Conservation (phyloP, 2,113 vertebrate genomes). For the Nothocercus julius region DNA sequence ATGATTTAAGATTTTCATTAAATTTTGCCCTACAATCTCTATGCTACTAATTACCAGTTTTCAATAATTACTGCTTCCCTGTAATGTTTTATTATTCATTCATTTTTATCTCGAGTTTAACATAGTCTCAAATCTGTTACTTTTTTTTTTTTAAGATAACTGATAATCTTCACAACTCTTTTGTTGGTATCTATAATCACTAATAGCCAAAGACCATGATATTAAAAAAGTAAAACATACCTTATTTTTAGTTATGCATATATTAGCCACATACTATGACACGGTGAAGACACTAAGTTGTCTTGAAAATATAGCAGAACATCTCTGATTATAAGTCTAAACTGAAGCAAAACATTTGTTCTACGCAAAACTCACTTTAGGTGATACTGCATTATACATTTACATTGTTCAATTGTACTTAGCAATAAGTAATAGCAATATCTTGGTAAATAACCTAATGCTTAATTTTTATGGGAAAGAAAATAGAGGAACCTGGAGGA, state of each 20-base stretch:
- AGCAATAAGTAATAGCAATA: not conserved
- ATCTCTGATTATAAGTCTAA: not conserved
- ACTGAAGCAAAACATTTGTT: not conserved
- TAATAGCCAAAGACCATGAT: not conserved
- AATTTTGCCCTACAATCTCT: not conserved
- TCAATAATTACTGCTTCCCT: not conserved
- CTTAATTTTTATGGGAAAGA: not conserved
- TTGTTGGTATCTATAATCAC: not conserved
- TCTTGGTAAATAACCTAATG: not conserved
- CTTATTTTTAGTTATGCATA: not conserved
- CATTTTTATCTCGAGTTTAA: not conserved
- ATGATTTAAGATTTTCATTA: not conserved
- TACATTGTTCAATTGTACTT: not conserved
- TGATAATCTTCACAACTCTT: not conserved
- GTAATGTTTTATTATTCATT: not conserved
- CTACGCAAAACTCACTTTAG: not conserved
- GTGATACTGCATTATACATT: not conserved
- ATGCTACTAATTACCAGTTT: not conserved
- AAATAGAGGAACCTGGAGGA: not conserved
- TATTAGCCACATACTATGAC: not conserved
- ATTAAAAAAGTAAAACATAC: not conserved
- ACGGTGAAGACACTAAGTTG: not conserved
- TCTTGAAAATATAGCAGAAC: not conserved
- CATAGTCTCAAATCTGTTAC: not conserved
- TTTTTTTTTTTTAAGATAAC: not conserved